Percentiles rank a stretch among this genome's conserved stretches.
phyloP scores from a whole-genome alignment of 2,888 invertebrate genomes.

The Noctua janthe region DNA sequence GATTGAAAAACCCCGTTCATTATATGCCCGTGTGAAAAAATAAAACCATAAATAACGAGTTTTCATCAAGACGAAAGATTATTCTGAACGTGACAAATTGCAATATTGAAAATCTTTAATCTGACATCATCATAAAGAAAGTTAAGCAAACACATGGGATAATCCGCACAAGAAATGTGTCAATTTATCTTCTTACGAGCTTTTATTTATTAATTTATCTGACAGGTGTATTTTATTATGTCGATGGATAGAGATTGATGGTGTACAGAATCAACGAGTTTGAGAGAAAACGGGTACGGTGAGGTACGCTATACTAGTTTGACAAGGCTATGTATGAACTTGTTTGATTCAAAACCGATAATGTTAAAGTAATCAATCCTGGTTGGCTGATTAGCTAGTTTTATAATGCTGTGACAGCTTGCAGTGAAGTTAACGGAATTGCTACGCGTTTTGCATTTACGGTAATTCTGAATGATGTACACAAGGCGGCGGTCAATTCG shows the following conservation, averaged over 20 bases:
- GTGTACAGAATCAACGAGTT: not conserved
- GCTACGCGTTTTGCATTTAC: conserved; percentile 39
- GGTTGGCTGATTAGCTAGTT: conserved; percentile 21
- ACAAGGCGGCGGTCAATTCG: not conserved
- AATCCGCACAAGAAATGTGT: conserved; percentile 20
- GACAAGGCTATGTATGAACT: not conserved
- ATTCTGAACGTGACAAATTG: not conserved
- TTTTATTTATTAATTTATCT: conserved; percentile 23
- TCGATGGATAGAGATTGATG: conserved; percentile 32
- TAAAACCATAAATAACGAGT: not conserved
- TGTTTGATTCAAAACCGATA: conserved; percentile 10
- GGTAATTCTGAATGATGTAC: conserved; percentile 45
- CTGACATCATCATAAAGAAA: conserved; percentile 34
- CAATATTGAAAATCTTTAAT: conserved; percentile 26
- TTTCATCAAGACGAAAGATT: not conserved
- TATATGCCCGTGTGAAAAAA: not conserved
- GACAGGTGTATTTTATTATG: conserved; percentile 19
- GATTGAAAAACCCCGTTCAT: not conserved
- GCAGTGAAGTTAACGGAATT: conserved; percentile 36
- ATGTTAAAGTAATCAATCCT: conserved; percentile 25
- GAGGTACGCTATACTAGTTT: conserved; percentile 2
- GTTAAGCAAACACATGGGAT: conserved; percentile 29
- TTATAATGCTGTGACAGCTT: not conserved
- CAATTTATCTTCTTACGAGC: conserved; percentile 27
- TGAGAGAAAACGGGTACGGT: conserved; percentile 26